Evolutionary conservation across 2,888 invertebrate species (phyloP).

Genomic region (Willowsia nigromaculata): DNA sequence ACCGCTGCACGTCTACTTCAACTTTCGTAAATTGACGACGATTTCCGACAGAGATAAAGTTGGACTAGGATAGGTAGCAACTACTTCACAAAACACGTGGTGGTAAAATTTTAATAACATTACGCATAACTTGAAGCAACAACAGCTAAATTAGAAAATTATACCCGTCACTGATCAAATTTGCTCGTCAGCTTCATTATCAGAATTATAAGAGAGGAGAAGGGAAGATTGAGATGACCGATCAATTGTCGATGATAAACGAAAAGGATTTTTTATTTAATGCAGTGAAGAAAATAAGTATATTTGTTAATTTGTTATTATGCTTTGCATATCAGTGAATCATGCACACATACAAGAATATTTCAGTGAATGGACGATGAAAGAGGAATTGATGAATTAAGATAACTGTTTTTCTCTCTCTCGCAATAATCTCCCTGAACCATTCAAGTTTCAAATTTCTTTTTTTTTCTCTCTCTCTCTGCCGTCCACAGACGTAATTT

Average conservation of each 20-base stretch:
- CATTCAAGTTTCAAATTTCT: neutral
- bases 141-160: conserved; percentile 21
- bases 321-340: neutral
- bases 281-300: neutral
- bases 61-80: neutral
- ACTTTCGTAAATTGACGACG: neutral
- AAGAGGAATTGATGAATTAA: conserved; percentile 53
- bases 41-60: conserved; percentile 18
- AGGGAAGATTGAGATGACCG: neutral
- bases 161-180: conserved; percentile 34
- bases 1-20: neutral
- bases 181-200: conserved; percentile 42
- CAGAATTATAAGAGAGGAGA: neutral
- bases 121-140: neutral
- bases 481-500: neutral
- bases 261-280: neutral
- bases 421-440: neutral
- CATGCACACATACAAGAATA: neutral
- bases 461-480: neutral
- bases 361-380: conserved; percentile 17
- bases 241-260: neutral
- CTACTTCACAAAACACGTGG: neutral
- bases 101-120: neutral
- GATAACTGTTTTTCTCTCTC: conserved; percentile 49
- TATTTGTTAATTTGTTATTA: neutral